These are phyloP conservation scores for Drosophila hawaiiensis DNA, from an alignment of 2,888 invertebrate species.

Conservation along the genomic window DNA sequence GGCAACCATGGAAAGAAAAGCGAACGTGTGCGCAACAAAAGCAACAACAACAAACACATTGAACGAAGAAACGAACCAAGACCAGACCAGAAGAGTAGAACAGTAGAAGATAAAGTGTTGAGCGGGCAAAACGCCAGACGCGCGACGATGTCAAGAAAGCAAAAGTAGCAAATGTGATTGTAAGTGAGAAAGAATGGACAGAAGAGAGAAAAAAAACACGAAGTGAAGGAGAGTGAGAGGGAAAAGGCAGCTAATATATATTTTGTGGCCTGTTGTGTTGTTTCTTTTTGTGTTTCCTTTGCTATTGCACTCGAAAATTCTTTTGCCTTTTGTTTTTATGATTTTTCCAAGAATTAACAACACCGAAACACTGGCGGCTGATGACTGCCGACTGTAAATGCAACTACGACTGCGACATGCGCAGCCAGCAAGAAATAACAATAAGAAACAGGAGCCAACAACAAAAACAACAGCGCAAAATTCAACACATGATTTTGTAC, in stretches of 20 bases:
- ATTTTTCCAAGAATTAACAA: slow-evolving; percentile 75
- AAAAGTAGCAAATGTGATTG: slow-evolving; percentile 70
- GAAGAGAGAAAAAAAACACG: slow-evolving; percentile 28
- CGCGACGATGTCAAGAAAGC: slow-evolving; percentile 50
- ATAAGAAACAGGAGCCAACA: slow-evolving; percentile 65
- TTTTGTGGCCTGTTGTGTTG: slow-evolving; percentile 29
- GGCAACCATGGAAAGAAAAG: slow-evolving; percentile 48
- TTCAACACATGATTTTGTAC: slow-evolving; percentile 52
- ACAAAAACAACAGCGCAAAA: slow-evolving; percentile 34
- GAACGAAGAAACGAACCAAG: slow-evolving; percentile 44
- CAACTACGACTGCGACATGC: slow-evolving; percentile 51
- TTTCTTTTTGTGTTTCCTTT: slow-evolving; percentile 33
- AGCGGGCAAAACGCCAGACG: slow-evolving; percentile 58
- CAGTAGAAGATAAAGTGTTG: slow-evolving; percentile 65
- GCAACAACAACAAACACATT: slow-evolving; percentile 37
- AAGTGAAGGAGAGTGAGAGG: slow-evolving; percentile 12
- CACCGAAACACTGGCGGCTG: slow-evolving; percentile 46
- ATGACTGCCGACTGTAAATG: slow-evolving; percentile 30
- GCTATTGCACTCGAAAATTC: slow-evolving; percentile 78
- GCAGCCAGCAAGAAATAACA: slow-evolving; percentile 60
- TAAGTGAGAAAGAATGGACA: slow-evolving; percentile 16
- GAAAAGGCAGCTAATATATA: slow-evolving; percentile 65
- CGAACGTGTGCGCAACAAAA: slow-evolving; percentile 38
- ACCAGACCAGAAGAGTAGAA: slow-evolving; percentile 25
- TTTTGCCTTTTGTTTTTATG: slow-evolving; percentile 79